Base-by-base conservation (phyloP, 1,140 invertebrate species). In the Oscheius sp. region DNA sequence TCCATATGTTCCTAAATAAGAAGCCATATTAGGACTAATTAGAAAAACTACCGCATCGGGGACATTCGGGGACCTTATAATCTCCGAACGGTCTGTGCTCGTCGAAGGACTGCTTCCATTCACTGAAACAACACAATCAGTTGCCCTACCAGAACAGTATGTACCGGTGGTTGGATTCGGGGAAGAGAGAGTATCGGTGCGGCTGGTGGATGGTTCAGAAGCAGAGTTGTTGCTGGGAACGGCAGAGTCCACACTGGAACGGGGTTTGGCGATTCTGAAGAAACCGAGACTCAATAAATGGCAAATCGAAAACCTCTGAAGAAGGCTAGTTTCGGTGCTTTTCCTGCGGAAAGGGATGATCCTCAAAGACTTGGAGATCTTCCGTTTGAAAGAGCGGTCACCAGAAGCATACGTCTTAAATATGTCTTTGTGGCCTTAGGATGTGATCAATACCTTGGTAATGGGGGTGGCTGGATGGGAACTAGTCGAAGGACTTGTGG, bases 1-100 rank as follows among this genome's bases (percentile, higher is more conserved):
- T 63, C 26, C 28, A 32, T 63, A 7, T 63, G 31, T 63, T 32
- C 26, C 61, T 63, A 63, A 63, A 34, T 7, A 35, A 32, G n/a
- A n/a, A n/a, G n/a, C n/a, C n/a, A n/a, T n/a, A n/a, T 10, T 63
- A 63, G 10, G 7, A 63, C 23, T 58, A 23, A 58, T 10, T 15
- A 59, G 0, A 59, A 59, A 59, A 59, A 59, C 20, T 23, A 59
- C 55, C 55, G 20, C 13, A 1, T 59, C 29, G 13, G 55, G 55
- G 13, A 15, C 55, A n/a, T n/a, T n/a, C n/a, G n/a, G n/a, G n/a
- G n/a, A n/a, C n/a, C n/a, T n/a, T n/a, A n/a, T n/a, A n/a, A n/a
- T n/a, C n/a, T n/a, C n/a, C n/a, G n/a, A n/a, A n/a, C n/a, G n/a
- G n/a, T n/a, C n/a, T n/a, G n/a, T n/a, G n/a, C n/a, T n/a, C n/a